Evolutionary conservation across 2,113 vertebrate genomes (phyloP), one percentile per base, ranked within the genome.

Genomic region (Loxodonta africana): DNA sequence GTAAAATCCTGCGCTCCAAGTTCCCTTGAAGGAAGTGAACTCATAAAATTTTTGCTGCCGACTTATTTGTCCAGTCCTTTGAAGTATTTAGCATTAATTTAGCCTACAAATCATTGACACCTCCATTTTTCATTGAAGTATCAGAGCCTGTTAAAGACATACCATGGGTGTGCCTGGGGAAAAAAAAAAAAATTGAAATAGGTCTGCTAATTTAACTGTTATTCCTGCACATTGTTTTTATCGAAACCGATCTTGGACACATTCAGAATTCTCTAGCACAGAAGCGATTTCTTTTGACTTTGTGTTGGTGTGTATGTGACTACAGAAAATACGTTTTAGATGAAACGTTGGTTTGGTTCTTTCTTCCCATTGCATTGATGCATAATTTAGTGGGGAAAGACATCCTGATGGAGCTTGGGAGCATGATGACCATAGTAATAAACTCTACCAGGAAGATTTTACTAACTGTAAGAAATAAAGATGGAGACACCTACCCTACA

Each of bases 61-160:
- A 98, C 98, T 98, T 98, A 97, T 98, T 99, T 98, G 98, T 98
- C 98, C 97, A 97, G 94, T 97, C 94, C 98, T 99, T 99, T 98
- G 98, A 98, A 98, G 98, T 98, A 98, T 98, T 99, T 98, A 99
- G 97, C 97, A 94, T 98, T 98, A 98, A 98, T 98, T 98, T 98
- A 98, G 98, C 97, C 97, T 98, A 95, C 97, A 98, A 98, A 98
- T 98, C 98, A 97, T 98, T 97, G 98, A 97, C 97, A 98, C 98
- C 98, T 98, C 98, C 46, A 87, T 97, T 98, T 98, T 98, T 98
- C 98, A 97, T 95, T 98, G 97, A 98, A 97, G 94, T 98, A 97
- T 97, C 74, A 96, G 98, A 97, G 93, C 89, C 98, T 97, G 96
- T 98, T 98, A 96, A 98, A 98, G 98, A 97, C 97, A 96, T 96